Conservation (phyloP, 2,888 invertebrate genomes). For the Cotesia congregata region DNA sequence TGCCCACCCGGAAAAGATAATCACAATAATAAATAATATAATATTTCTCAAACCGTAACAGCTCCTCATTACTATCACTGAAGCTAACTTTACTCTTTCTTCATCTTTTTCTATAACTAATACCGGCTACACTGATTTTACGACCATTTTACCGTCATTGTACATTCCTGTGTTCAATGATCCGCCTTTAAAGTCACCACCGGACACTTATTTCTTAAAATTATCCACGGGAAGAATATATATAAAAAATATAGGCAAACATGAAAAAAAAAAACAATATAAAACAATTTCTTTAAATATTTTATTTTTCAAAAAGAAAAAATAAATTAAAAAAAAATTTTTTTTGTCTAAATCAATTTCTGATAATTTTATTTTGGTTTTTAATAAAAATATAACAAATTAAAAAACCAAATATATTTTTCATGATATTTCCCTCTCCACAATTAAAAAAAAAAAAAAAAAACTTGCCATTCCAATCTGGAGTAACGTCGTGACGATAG, state of each 20-base stretch:
- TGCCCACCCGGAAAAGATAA: neutral
- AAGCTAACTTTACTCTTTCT: neutral
- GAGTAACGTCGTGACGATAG: slow-evolving; percentile 7
- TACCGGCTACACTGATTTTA: neutral
- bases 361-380: too few relatives aligned
- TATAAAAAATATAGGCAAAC: too few relatives aligned
- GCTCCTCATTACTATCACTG: neutral
- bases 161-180: slow-evolving; percentile 2
- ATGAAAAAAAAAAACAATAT: too few relatives aligned
- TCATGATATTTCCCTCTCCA: too few relatives aligned
- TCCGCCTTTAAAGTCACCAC: neutral
- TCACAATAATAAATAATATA: neutral
- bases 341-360: too few relatives aligned
- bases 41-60: neutral
- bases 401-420: too few relatives aligned
- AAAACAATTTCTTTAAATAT: too few relatives aligned
- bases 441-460: slow-evolving; percentile 4
- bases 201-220: neutral
- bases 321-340: too few relatives aligned
- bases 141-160: slow-evolving; percentile 5
- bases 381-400: too few relatives aligned
- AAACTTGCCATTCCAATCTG: neutral
- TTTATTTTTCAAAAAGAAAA: too few relatives aligned
- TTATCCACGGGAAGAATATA: too few relatives aligned
- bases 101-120: too few relatives aligned